Evolutionary conservation across 2,113 vertebrate species (phyloP), one percentile per base, ranked within the genome.

Genomic region (Cyphotilapia sp.): DNA sequence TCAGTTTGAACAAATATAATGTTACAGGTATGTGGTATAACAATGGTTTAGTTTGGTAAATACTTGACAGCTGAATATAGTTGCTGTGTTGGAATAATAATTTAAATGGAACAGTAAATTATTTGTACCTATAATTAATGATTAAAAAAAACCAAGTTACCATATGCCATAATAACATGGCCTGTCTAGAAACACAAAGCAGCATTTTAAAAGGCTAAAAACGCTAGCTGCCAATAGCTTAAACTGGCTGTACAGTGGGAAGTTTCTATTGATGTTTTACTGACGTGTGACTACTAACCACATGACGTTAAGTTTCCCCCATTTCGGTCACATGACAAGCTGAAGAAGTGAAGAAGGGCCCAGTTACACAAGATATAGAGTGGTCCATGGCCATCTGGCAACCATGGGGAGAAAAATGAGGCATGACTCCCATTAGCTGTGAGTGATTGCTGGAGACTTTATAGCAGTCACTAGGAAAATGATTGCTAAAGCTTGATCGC

Each of bases 161-260:
- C 16, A 63, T 16, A 74, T 45, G 38, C 22, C 22, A 17, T 74
- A 74, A 74, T 74, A 74, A 4, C 13, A 3, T 27, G 1, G n/a
- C 2, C 3, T 69, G 38, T 42, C 0, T 71, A 74, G 0, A 74
- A 74, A 45, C n/a, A 42, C 35, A 14, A 42, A 40, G 35, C n/a
- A 4, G 66, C 66, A 42, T 71, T 71, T 71, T 42, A 24, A 71
- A 71, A 16, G 12, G 35, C 35, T 42, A 16, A 71, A 71, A 71
- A 42, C 5, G 0, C 7, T 9, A 14, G 35, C 35, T 74, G 69
- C 38, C 1, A 66, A 17, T 27, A 0, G 3, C 1, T 74, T 42
- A 71, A 40, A 24, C 35, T 40, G 35, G 19, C 35, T 69, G 11
- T 40, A 22, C 33, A 69, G 35, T 22, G 11, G n/a, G 33, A 40